Conservation (phyloP, 2,113 vertebrate genomes). For the Ceratotherium simum region DNA sequence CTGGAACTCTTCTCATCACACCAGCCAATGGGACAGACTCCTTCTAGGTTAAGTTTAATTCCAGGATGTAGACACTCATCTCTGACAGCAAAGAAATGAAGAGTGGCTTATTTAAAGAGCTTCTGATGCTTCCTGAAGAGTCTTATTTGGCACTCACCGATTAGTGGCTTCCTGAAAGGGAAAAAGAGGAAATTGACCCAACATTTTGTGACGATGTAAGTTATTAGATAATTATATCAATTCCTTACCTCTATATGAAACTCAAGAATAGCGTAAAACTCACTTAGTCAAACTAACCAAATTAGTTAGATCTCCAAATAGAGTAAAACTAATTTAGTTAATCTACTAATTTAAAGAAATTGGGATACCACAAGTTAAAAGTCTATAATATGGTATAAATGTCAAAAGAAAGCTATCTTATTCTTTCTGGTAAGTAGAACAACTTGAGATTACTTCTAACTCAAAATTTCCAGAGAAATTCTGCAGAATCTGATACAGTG, state of each 20-base stretch:
- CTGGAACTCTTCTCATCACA: not conserved
- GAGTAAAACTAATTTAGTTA: slow-evolving; percentile 36
- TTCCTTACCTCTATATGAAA: slow-evolving; percentile 50
- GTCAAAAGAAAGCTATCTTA: not conserved
- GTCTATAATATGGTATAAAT: not conserved
- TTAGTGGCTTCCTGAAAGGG: not conserved
- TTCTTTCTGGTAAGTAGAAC: not conserved
- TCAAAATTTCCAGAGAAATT: not conserved
- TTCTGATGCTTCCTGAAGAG: not conserved
- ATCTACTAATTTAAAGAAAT: slow-evolving; percentile 30
- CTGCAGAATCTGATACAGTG: not conserved
- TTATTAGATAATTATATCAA: slow-evolving; percentile 8
- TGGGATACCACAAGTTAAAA: not conserved
- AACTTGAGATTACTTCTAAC: not conserved
- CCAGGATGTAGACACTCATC: not conserved
- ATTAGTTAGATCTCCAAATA: slow-evolving; percentile 26
- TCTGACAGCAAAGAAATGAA: slow-evolving; percentile 27
- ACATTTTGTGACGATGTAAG: not conserved
- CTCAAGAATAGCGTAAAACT: slow-evolving; percentile 39
- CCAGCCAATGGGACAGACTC: not conserved
- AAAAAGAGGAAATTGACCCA: slow-evolving; percentile 43
- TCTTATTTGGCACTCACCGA: not conserved
- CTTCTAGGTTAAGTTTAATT: slow-evolving; percentile 27
- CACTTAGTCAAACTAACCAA: not conserved
- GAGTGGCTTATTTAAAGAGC: not conserved